Evolutionary conservation across 2,888 invertebrate genomes (phyloP).

Genomic region (Coleophora deauratella): DNA sequence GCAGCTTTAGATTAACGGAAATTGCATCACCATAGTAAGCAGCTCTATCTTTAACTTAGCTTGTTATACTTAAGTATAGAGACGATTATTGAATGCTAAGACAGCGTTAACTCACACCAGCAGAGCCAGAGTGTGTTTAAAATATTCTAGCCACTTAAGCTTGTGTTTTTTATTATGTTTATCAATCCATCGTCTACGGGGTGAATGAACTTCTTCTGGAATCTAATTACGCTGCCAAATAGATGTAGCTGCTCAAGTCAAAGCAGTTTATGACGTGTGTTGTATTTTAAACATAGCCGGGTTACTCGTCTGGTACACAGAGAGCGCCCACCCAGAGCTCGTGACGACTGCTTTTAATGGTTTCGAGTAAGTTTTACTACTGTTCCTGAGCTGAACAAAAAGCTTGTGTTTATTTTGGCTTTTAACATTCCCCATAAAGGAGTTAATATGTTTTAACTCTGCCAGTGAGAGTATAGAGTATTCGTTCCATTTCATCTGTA

Average conservation of each 20-base stretch:
- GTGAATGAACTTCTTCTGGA: slow-evolving; percentile 43
- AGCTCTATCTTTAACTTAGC: background rate
- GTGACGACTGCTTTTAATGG: slow-evolving; percentile 38
- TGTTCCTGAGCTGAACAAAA: slow-evolving; percentile 20
- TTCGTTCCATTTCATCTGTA: too few species aligned
- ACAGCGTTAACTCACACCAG: background rate
- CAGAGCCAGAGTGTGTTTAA: slow-evolving; percentile 7
- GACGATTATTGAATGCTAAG: slow-evolving; percentile 4
- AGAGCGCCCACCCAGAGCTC: slow-evolving; percentile 21
- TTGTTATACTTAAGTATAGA: slow-evolving; percentile 5
- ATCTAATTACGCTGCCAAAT: slow-evolving; percentile 31
- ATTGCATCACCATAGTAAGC: background rate
- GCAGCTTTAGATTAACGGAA: slow-evolving; percentile 1
- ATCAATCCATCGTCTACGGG: slow-evolving; percentile 29
- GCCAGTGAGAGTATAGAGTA: too few species aligned
- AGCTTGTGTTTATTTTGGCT: slow-evolving; percentile 13
- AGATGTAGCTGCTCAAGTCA: slow-evolving; percentile 25
- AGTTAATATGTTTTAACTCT: too few species aligned
- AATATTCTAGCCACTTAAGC: slow-evolving; percentile 18
- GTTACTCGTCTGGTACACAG: slow-evolving; percentile 9
- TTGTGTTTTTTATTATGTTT: slow-evolving; percentile 20
- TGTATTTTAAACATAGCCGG: slow-evolving; percentile 26
- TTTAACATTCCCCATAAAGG: too few species aligned
- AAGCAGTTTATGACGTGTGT: slow-evolving; percentile 19
- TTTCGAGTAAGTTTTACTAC: slow-evolving; percentile 24